Evolutionary conservation across 2,797 vertebrate genomes (phyloP).

Genomic region (Ceyx erithaca): DNA sequence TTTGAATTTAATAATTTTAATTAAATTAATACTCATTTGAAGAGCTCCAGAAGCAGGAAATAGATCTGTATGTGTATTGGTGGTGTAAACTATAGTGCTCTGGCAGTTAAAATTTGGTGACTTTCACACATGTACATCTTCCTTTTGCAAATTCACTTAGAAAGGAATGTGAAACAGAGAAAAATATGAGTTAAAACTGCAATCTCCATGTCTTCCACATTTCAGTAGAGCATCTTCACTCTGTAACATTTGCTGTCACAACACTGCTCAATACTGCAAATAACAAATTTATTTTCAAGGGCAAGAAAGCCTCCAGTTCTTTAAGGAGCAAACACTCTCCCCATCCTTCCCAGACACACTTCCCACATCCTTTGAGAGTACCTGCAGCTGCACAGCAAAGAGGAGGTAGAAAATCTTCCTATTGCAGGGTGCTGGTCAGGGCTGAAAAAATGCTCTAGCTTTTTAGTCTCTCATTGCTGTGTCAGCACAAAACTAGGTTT

Average conservation of each 20-base stretch:
- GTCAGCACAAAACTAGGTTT: not conserved
- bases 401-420: not conserved
- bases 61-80: not conserved
- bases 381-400: not conserved
- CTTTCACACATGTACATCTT: fast-evolving
- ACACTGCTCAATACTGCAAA: not conserved
- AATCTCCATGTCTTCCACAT: not conserved
- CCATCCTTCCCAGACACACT: not conserved
- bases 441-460: not conserved
- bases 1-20: no score
- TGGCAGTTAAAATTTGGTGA: not conserved
- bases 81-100: not conserved
- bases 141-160: not conserved
- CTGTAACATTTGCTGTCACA: not conserved
- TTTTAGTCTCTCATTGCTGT: not conserved
- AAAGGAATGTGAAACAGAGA: not conserved
- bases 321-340: not conserved
- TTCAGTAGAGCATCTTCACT: not conserved
- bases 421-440: not conserved
- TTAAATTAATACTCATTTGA: not conserved
- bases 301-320: not conserved
- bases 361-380: not conserved
- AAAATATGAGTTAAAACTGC: not conserved
- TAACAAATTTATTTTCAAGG: not conserved
- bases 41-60: not conserved